Evolutionary conservation across 1,140 invertebrate species (phyloP).

Genomic region (Zaprionus taronus): DNA sequence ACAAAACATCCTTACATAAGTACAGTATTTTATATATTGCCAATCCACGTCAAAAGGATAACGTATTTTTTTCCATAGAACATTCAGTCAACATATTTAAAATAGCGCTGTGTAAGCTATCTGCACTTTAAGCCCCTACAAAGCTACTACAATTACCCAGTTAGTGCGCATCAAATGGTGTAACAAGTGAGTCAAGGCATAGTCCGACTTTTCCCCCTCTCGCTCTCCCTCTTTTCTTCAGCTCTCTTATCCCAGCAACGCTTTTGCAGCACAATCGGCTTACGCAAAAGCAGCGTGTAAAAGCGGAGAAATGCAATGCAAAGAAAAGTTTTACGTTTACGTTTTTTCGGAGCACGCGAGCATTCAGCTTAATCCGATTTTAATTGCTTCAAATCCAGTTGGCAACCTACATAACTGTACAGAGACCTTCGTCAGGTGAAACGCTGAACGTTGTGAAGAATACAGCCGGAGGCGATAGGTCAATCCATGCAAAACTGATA

Average conservation of each 20-base stretch:
- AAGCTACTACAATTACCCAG: conserved; percentile 73
- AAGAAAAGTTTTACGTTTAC: conserved; percentile 48
- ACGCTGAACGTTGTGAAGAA: conserved; percentile 12
- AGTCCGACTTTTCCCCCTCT: conserved; percentile 1
- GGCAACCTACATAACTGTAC: conserved; percentile 61
- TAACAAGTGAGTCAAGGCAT: conserved; percentile 57
- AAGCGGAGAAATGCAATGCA: conserved; percentile 27
- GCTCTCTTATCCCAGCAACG: no score
- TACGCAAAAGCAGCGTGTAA: conserved; percentile 52
- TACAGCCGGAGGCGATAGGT: not conserved
- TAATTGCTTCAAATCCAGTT: conserved; percentile 81
- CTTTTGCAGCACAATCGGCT: conserved; percentile 61
- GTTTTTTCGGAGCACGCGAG: conserved; percentile 40
- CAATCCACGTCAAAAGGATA: not conserved
- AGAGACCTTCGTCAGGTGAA: conserved; percentile 31
- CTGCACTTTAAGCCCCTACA: conserved; percentile 49
- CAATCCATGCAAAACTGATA: conserved; percentile 17
- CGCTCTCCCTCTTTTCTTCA: not conserved
- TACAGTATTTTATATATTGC: not conserved
- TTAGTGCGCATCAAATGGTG: conserved; percentile 68
- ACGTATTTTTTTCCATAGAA: conserved; percentile 1
- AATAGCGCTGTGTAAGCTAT: conserved; percentile 18
- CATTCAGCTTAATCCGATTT: conserved; percentile 70
- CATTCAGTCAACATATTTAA: conserved; percentile 16
- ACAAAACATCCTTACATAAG: not conserved